These are phyloP conservation scores for Daboia siamensis DNA, from an alignment of 2,113 vertebrate species.

Conservation along the genomic window DNA sequence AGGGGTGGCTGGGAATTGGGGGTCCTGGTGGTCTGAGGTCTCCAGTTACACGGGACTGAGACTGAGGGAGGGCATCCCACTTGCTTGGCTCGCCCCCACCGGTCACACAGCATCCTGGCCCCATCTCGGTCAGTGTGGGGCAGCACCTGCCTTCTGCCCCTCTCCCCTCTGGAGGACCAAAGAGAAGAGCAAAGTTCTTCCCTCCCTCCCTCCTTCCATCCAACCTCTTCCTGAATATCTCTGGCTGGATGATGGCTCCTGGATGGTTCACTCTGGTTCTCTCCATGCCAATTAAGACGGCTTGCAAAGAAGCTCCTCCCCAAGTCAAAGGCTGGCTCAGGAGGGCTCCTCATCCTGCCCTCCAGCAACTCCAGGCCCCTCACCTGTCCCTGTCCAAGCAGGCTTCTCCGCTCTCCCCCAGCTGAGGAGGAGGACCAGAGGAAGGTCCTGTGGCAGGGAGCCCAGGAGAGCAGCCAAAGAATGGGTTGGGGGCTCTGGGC, in stretches of 20 bases:
- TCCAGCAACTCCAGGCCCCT: rapidly evolving
- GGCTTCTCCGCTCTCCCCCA: rapidly evolving
- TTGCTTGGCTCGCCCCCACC: no score
- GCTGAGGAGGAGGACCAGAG: background rate
- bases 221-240: background rate
- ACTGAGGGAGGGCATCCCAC: background rate
- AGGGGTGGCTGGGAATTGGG: background rate
- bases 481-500: background rate
- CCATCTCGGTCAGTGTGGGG: background rate
- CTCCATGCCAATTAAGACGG: background rate
- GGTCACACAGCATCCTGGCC: background rate
- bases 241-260: background rate
- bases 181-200: no score
- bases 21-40: no score
- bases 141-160: background rate
- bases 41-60: no score
- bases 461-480: background rate
- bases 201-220: background rate
- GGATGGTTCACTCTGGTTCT: background rate
- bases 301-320: background rate
- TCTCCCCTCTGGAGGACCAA: background rate
- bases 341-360: rapidly evolving
- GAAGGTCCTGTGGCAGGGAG: background rate
- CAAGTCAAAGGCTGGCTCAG: background rate
- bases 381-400: background rate